These are phyloP conservation scores for Melipona bicolor DNA, from an alignment of 2,888 invertebrate species.

Conservation along the genomic window DNA sequence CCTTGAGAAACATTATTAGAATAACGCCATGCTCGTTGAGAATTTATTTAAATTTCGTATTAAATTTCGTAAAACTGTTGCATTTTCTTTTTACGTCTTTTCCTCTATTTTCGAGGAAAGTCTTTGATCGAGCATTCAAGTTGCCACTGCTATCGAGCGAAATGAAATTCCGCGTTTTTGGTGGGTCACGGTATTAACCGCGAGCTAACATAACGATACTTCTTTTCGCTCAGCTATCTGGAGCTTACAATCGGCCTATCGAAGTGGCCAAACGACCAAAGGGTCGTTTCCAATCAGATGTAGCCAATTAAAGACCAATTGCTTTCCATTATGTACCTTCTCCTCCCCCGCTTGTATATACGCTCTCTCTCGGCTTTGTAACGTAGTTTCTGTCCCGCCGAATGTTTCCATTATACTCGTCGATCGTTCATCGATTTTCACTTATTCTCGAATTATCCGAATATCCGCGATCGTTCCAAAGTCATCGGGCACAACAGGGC, in stretches of 20 bases:
- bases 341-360: constrained; percentile 36
- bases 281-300: constrained; percentile 69
- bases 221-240: constrained; percentile 49
- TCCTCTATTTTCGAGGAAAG: not conserved
- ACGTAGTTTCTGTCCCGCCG: constrained; percentile 45
- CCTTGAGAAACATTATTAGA: not conserved
- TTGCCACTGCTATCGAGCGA: constrained; percentile 28
- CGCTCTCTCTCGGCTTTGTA: constrained; percentile 50
- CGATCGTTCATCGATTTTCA: constrained; percentile 61
- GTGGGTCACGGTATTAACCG: constrained; percentile 51
- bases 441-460: constrained; percentile 28
- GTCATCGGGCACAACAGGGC: not conserved
- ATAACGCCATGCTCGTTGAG: not conserved
- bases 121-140: not conserved
- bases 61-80: not conserved
- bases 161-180: constrained; percentile 51
- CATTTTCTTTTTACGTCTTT: too few species aligned
- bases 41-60: not conserved
- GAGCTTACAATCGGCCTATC: constrained; percentile 48
- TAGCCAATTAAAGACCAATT: constrained; percentile 72
- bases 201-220: constrained; percentile 54
- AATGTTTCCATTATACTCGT: constrained; percentile 47
- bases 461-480: constrained; percentile 23
- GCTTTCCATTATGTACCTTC: constrained; percentile 66
- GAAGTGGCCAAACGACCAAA: constrained; percentile 35